Percentiles rank a stretch among this genome's conserved stretches.
Evolutionary conservation across 53 echinoderm and acorn worm genomes (phyloP).

Genomic region (Temnopleurus reevesii): DNA sequence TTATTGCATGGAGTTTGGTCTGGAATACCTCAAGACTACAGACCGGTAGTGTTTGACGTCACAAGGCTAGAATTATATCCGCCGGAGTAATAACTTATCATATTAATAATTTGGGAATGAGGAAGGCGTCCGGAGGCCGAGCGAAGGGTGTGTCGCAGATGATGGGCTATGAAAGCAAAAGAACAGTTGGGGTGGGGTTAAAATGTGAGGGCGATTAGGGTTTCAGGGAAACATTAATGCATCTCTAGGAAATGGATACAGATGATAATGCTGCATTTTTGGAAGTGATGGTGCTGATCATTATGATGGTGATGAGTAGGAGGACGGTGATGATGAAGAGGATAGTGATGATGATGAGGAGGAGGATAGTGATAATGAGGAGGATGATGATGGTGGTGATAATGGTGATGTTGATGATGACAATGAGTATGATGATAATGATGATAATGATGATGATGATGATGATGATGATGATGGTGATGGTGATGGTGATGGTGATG

Average conservation of each 20-base stretch:
- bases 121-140: slow-evolving; percentile 27
- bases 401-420: too few relatives aligned
- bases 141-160: slow-evolving; percentile 8
- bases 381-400: too few relatives aligned
- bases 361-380: too few relatives aligned
- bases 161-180: neutral
- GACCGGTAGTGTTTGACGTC: neutral
- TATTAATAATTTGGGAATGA: slow-evolving; percentile 43
- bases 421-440: too few relatives aligned
- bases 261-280: too few relatives aligned
- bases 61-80: slow-evolving; percentile 25
- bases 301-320: too few relatives aligned
- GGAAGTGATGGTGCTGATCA: too few relatives aligned
- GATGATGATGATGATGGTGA: neutral
- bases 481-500: neutral
- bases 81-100: slow-evolving; percentile 46
- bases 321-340: too few relatives aligned
- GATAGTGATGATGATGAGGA: too few relatives aligned
- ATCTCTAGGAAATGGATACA: too few relatives aligned
- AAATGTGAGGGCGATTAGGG: neutral
- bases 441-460: neutral
- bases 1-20: neutral
- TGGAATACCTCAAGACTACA: neutral
- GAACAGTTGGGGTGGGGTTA: neutral
- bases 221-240: too few relatives aligned